phyloP scores from a whole-genome alignment of 2,113 vertebrate species.

The Rhodinocichla rosea region DNA sequence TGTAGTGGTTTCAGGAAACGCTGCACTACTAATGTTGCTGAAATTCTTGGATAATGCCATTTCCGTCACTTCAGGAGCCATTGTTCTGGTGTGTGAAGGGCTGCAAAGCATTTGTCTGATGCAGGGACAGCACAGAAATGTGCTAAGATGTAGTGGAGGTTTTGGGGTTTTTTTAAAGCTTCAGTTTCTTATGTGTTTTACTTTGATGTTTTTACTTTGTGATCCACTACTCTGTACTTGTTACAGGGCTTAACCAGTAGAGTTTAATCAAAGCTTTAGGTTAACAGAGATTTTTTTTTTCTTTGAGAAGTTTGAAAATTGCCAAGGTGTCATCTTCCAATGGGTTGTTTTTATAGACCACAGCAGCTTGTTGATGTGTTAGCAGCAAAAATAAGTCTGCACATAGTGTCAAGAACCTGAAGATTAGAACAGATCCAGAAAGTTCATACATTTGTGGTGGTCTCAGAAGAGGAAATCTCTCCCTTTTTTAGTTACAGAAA shows the following conservation, averaged over 20 bases:
- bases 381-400: neutral
- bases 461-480: neutral
- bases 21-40: neutral
- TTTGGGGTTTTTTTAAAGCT: neutral
- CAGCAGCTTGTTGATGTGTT: neutral
- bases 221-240: neutral
- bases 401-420: neutral
- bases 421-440: neutral
- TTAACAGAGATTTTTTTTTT: neutral
- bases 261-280: neutral
- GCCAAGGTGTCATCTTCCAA: neutral
- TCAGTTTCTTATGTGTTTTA: neutral
- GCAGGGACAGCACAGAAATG: neutral
- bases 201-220: neutral
- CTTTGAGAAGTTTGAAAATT: neutral
- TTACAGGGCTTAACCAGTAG: neutral
- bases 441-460: neutral
- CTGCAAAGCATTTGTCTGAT: constrained; percentile 25
- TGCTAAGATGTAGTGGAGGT: neutral
- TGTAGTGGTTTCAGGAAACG: neutral
- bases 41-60: neutral
- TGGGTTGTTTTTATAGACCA: neutral
- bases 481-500: neutral
- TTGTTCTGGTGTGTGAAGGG: constrained; percentile 29
- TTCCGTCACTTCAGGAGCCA: neutral